Percentiles rank a stretch among this genome's conserved stretches.
phyloP scores from a whole-genome alignment of 2,113 vertebrate genomes.

The Colinus virginianus region DNA sequence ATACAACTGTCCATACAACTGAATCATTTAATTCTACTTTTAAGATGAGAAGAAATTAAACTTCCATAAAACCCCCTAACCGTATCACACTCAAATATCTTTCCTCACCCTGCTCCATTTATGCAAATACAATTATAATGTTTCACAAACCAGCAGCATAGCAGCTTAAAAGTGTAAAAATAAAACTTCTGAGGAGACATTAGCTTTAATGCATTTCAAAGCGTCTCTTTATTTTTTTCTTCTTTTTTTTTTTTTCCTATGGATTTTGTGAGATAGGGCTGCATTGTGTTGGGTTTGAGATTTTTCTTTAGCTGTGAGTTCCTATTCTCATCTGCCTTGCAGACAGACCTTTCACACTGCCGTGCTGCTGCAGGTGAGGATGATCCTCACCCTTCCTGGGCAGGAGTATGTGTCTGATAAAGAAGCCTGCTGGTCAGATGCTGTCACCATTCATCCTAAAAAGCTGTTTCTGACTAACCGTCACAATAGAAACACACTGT shows the following conservation, averaged over 20 bases:
- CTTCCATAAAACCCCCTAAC: conserved; percentile 5
- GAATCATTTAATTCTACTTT: not conserved
- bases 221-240: not conserved
- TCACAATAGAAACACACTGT: conserved; percentile 9
- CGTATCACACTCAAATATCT: not conserved
- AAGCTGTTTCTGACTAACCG: conserved; percentile 24
- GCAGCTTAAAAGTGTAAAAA: conserved; percentile 27
- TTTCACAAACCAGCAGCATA: conserved; percentile 24
- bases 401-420: not conserved
- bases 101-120: not conserved
- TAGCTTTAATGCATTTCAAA: conserved; percentile 5
- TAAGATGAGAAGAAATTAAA: conserved; percentile 49
- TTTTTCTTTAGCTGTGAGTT: not conserved
- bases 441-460: not conserved
- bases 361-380: not conserved
- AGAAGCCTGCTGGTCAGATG: conserved; percentile 10
- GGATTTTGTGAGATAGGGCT: conserved; percentile 3
- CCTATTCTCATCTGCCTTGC: not conserved
- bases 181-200: conserved; percentile 4
- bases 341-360: not conserved
- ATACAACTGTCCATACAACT: not conserved
- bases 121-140: conserved; percentile 30
- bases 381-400: not conserved
- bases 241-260: not conserved
- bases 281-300: not conserved